Evolutionary conservation across 92 coral and sea anemone species (phyloP), one percentile per base, ranked within the genome.

Genomic region (Zoanthus sociatus): DNA sequence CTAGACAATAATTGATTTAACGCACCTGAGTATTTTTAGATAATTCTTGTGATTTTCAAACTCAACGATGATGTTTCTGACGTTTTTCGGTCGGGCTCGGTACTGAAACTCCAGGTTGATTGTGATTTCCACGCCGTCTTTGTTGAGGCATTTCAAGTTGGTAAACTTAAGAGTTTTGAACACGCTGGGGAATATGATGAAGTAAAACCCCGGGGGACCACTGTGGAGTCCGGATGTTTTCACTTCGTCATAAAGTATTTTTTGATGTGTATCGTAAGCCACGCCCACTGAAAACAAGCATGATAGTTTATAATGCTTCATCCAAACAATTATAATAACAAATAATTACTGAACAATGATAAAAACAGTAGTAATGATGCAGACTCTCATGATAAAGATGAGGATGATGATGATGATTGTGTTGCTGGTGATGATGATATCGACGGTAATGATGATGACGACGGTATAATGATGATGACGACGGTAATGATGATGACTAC

Each of bases 151-250:
- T 4, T 75, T 71, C 56, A 92, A 90, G 9, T 84, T 84, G 31
- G 26, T 56, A 77, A 92, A 94, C 55, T 81, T 74, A 47, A 92
- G 76, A 32, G 92, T 90, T 14, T 90, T 88, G 89, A 94, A 94
- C 7, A 92, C 93, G 56, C 98, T 95, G 33, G 98, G 95, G 78
- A 95, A 95, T 66, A 88, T 95, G 87, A 95, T 93, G 56, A 92
- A 95, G 86, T 83, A 79, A 83, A 91, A 95, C 1, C 98, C 98
- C 13, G 96, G 98, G 1, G 96, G 84, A 2, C 96, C 98, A 61
- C 83, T 91, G 73, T 95, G 98, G 18, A 95, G 93, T 46, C 98
- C 98, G 8, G 95, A 92, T 68, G 92, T 95, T 88, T 84, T 83
- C 26, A 90, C 95, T 12, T 87, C 88, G 15, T 83, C 83, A 55